These are phyloP conservation scores for Drosophila dunni DNA, from an alignment of 1,140 invertebrate genomes.

Conservation along the genomic window DNA sequence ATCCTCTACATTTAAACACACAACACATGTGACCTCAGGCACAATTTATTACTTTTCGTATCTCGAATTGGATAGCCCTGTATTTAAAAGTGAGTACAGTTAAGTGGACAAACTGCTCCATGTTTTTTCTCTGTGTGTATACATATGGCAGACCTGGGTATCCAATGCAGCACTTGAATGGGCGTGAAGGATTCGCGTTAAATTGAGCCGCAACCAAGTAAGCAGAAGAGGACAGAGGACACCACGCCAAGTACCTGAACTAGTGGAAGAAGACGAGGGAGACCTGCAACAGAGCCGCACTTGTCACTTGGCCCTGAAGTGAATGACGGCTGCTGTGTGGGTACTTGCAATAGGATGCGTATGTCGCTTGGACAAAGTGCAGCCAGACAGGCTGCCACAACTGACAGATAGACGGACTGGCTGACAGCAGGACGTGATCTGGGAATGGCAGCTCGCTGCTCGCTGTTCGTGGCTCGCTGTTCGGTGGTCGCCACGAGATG, in stretches of 20 bases:
- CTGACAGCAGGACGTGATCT: neutral
- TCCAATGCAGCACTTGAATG: slow-evolving; percentile 8
- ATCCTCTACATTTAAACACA: no score
- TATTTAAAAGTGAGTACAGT: no score
- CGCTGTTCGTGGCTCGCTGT: no score
- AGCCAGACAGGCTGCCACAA: neutral
- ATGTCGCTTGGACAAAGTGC: slow-evolving; percentile 9
- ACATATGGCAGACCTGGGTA: neutral
- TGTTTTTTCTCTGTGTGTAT: no score
- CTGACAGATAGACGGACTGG: neutral
- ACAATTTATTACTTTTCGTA: no score
- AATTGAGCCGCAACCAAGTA: slow-evolving; percentile 43
- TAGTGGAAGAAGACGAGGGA: neutral
- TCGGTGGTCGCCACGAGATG: slow-evolving; percentile 5
- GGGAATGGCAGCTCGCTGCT: neutral
- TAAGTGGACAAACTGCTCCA: no score
- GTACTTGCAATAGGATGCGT: slow-evolving; percentile 38
- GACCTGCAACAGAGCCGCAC: neutral
- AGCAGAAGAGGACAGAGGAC: neutral
- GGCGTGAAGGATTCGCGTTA: slow-evolving; percentile 23
- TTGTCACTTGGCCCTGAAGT: slow-evolving; percentile 35
- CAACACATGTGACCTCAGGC: no score
- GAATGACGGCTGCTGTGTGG: slow-evolving; percentile 17
- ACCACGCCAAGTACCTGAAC: neutral
- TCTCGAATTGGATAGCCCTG: no score